Percentiles rank a stretch among this genome's conserved stretches.
Evolutionary conservation across 92 coral and sea anemone genomes (phyloP).

Genomic region (Siderastrea siderea): DNA sequence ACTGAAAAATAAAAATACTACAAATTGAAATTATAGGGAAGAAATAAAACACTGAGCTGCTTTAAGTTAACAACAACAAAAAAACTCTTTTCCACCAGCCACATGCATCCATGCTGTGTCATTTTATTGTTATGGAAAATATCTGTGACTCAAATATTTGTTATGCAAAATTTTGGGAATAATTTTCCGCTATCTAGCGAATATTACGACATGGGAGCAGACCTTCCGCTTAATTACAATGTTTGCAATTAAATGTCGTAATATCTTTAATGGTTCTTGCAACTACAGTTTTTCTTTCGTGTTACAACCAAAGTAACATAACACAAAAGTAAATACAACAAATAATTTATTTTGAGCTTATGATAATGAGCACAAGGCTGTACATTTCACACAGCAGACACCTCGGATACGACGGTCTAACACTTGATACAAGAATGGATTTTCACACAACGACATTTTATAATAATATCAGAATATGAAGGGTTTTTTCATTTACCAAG

Average conservation of each 20-base stretch:
- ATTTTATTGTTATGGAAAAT: conserved; percentile 33
- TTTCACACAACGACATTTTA: not conserved
- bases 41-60: not conserved
- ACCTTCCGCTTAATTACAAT: not conserved
- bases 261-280: conserved; percentile 7
- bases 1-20: not conserved
- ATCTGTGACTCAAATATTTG: not conserved
- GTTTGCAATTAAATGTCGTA: not conserved
- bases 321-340: not conserved
- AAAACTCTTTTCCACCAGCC: not conserved
- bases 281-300: not conserved
- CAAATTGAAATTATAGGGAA: not conserved
- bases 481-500: not conserved
- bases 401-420: not conserved
- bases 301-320: not conserved
- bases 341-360: not conserved
- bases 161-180: conserved; percentile 30
- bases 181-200: conserved; percentile 19
- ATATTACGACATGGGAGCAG: not conserved
- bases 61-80: not conserved
- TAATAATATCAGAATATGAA: not conserved
- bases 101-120: conserved; percentile 26
- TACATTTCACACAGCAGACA: not conserved
- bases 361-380: not conserved
- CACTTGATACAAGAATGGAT: not conserved